phyloP scores from a whole-genome alignment of 2,797 vertebrate species.

The Fratercula arctica region DNA sequence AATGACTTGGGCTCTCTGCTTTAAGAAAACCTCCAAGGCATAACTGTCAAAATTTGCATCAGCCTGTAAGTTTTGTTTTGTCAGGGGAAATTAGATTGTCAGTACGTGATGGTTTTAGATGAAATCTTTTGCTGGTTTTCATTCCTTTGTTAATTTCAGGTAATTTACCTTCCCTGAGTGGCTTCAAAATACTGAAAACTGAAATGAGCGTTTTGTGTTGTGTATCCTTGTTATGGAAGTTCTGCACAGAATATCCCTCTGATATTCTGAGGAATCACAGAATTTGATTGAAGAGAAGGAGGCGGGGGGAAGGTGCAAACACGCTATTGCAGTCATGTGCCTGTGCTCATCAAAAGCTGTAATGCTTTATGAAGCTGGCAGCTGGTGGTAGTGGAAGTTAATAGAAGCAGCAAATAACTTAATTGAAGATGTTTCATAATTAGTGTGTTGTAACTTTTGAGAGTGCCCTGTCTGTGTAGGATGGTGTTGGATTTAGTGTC shows the following conservation, averaged over 20 bases:
- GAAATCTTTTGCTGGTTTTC: background rate
- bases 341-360: conserved; percentile 16
- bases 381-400: conserved; percentile 51
- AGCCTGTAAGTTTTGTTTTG: background rate
- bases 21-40: background rate
- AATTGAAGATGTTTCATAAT: conserved; percentile 67
- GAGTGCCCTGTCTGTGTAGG: background rate
- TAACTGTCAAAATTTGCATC: conserved; percentile 18
- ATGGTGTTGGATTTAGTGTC: conserved; percentile 39
- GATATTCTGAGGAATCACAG: background rate
- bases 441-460: conserved; percentile 54
- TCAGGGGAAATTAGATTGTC: background rate
- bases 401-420: conserved; percentile 65
- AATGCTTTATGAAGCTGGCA: conserved; percentile 41
- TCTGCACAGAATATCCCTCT: background rate
- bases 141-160: background rate
- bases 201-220: rapidly evolving
- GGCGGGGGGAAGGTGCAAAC: background rate
- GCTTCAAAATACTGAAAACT: background rate
- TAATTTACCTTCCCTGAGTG: background rate
- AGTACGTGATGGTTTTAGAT: background rate
- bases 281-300: background rate
- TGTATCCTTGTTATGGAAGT: background rate
- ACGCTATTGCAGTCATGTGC: background rate
- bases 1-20: background rate